These are phyloP conservation scores for Microplitis deprimator DNA, from an alignment of 2,888 invertebrate species.

Conservation along the genomic window DNA sequence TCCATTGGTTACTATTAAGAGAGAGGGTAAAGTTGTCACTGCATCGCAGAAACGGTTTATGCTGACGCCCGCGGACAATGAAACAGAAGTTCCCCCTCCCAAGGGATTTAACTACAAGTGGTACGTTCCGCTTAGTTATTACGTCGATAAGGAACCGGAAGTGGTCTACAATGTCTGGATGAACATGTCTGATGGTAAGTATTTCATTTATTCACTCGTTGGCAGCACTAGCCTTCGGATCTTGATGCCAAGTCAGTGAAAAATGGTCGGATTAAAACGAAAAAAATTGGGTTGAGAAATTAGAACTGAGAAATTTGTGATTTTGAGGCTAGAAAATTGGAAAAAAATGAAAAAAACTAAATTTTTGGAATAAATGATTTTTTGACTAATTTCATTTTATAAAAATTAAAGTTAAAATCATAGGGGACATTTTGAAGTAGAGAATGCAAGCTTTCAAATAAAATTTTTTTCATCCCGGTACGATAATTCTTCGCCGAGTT, in stretches of 20 bases:
- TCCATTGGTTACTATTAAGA: conserved; percentile 81
- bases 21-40: conserved; percentile 76
- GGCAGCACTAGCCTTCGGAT: no score
- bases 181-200: conserved; percentile 84
- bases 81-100: conserved; percentile 69
- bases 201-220: neutral
- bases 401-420: no score
- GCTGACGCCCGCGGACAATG: conserved; percentile 72
- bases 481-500: no score
- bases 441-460: no score
- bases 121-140: conserved; percentile 86
- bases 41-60: conserved; percentile 80
- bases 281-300: no score
- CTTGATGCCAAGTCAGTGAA: no score
- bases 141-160: conserved; percentile 78
- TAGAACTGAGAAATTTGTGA: neutral
- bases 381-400: no score
- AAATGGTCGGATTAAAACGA: no score
- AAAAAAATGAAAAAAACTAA: no score
- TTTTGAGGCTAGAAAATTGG: neutral
- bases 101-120: conserved; percentile 78
- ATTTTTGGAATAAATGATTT: no score
- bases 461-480: no score
- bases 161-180: conserved; percentile 80
- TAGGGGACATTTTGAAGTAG: no score